These are phyloP conservation scores for Dascillus cervinus DNA, from an alignment of 2,888 invertebrate genomes.

Conservation along the genomic window DNA sequence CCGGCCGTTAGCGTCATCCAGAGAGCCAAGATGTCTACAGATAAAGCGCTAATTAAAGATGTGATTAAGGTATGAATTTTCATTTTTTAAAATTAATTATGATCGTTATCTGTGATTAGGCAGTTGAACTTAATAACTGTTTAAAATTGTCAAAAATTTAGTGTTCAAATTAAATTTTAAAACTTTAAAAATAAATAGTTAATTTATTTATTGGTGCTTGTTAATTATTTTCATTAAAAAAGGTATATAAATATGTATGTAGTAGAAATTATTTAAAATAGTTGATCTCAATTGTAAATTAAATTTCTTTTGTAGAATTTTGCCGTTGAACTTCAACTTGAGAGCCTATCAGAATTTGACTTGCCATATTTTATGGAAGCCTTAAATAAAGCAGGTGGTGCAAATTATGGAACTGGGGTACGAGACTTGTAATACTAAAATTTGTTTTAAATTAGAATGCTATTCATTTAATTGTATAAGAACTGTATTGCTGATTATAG, in stretches of 20 bases:
- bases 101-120: no score
- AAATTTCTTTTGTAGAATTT: conserved; percentile 55
- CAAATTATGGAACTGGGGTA: conserved; percentile 72
- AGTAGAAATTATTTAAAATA: background rate
- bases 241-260: background rate
- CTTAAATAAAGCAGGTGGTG: conserved; percentile 66
- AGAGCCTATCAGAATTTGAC: conserved; percentile 60
- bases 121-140: no score
- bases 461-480: no score
- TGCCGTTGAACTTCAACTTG: conserved; percentile 67
- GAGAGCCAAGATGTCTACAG: conserved; percentile 75
- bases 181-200: no score
- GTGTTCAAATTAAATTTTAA: no score
- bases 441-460: no score
- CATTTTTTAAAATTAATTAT: no score
- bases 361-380: conserved; percentile 62
- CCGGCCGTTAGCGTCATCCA: conserved; percentile 67
- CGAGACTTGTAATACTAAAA: conserved; percentile 56
- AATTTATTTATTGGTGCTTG: no score
- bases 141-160: no score
- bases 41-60: conserved; percentile 70
- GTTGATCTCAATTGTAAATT: conserved; percentile 4
- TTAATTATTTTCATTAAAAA: no score
- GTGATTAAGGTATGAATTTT: conserved; percentile 50
- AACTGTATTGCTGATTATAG: no score